Percentiles rank a stretch among this genome's conserved stretches.
Evolutionary conservation across 2,888 invertebrate genomes (phyloP).

Genomic region (Enoplolaimus lenunculus): DNA sequence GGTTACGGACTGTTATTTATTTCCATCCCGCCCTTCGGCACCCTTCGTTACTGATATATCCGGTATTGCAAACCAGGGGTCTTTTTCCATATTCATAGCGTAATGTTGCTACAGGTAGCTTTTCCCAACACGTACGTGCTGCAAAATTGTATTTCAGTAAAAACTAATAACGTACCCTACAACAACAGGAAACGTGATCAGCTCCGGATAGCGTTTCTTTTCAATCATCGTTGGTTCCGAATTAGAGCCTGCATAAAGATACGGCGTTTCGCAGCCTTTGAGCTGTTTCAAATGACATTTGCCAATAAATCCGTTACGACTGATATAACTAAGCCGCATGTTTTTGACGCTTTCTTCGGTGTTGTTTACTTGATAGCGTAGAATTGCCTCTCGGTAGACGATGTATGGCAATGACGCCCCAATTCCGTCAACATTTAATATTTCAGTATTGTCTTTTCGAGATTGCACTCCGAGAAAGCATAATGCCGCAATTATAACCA

Average conservation of each 20-base stretch:
- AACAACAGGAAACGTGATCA: slow-evolving; percentile 8
- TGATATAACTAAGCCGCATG: neutral
- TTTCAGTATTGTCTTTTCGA: no score
- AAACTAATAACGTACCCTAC: slow-evolving; percentile 1
- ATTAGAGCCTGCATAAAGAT: slow-evolving; percentile 16
- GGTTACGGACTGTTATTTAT: no score
- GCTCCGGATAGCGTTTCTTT: neutral
- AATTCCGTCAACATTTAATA: neutral
- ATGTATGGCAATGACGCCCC: neutral
- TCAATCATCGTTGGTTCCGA: neutral
- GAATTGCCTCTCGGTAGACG: neutral
- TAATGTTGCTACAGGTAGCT: no score
- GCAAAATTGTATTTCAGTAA: no score
- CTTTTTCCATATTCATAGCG: no score
- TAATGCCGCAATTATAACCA: no score
- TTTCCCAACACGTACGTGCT: no score
- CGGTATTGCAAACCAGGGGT: no score
- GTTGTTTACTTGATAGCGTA: neutral
- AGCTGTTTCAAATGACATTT: neutral
- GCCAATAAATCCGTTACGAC: neutral
- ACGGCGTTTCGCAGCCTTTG: neutral
- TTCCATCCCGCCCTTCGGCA: no score
- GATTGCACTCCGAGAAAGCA: no score
- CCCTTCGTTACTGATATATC: no score
- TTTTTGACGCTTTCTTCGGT: neutral